Percentiles rank a stretch among this genome's conserved stretches.
Evolutionary conservation across 1,140 invertebrate species (phyloP).

Genomic region (Xylocopa sonorina): DNA sequence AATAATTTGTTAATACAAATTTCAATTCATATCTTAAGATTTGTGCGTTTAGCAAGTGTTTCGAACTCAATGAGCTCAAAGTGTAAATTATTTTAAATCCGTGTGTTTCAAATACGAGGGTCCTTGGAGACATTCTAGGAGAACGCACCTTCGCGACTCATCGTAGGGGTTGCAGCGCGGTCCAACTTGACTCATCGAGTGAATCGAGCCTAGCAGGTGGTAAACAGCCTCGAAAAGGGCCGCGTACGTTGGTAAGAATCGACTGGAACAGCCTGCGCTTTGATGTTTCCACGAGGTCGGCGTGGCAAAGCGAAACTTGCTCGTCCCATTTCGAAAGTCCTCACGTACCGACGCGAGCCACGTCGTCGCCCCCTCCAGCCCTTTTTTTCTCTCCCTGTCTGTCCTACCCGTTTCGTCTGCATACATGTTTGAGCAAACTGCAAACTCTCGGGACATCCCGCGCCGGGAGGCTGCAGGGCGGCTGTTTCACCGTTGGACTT

Average conservation of each 20-base stretch:
- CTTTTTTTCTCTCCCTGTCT: slow-evolving; percentile 27
- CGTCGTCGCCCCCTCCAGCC: neutral
- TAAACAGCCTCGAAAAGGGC: neutral
- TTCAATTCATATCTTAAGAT: no score
- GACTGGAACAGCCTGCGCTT: slow-evolving; percentile 29
- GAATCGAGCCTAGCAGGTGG: neutral
- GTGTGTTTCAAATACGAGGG: neutral
- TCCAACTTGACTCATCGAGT: neutral
- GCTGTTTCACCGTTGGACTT: slow-evolving; percentile 40
- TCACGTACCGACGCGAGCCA: slow-evolving; percentile 39
- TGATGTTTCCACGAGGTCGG: slow-evolving; percentile 51
- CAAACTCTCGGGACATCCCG: slow-evolving; percentile 58
- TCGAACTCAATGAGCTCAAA: no score
- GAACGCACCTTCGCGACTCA: no score
- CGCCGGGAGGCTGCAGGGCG: slow-evolving; percentile 30
- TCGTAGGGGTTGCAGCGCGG: no score
- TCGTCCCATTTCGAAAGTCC: slow-evolving; percentile 64
- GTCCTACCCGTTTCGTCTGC: slow-evolving; percentile 30
- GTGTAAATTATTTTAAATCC: no score
- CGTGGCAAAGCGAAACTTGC: slow-evolving; percentile 55
- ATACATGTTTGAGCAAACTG: slow-evolving; percentile 63
- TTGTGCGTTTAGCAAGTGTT: no score
- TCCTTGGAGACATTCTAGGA: neutral
- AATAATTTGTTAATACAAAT: neutral
- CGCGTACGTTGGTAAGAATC: slow-evolving; percentile 23